Evolutionary conservation across 2,888 invertebrate species (phyloP), one percentile per base, ranked within the genome.

Genomic region (Lycocerus yunnanus): DNA sequence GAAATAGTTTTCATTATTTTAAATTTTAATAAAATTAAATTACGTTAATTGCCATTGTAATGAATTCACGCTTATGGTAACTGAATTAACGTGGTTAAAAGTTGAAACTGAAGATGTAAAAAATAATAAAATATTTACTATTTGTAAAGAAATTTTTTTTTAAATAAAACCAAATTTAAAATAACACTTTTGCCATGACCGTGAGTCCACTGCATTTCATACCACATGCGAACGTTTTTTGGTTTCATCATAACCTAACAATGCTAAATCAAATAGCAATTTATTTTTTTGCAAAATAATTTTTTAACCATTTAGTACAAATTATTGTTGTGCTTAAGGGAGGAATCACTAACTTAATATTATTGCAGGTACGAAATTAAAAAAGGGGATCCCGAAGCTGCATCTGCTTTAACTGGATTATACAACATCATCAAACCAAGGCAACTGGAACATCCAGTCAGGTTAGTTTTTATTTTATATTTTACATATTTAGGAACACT

Each of bases 361-460:
- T 68, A 76, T 84, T 83, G 77, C 85, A 93, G 93, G 83, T 93
- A 92, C 85, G 91, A 91, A 86, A 88, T 92, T 80, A 87, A 89
- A 15, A 90, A 89, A 81, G 92, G 81, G 21, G 86, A 94, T 88
- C 87, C 88, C 27, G 94, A 94, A 86, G 87, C 90, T 65, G 83
- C 84, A 60, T 84, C 85, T 71, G 78, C 78, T 69, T 61, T 79
- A 77, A 89, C 86, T 77, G 87, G 88, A 72, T 90, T 91, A 58
- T 95, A 90, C 84, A 93, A 95, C 87, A 95, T 95, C 0, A 95
- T 95, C 85, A 86, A 89, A 65, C 92, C 93, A 80, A 89, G 95
- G 70, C 90, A 91, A 81, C 87, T 92, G 82, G 91, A 91, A 66
- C 94, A 93, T 87, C 94, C 95, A 73, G 95, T 95, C 77, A 93